Percentiles rank a stretch among this genome's conserved stretches.
Evolutionary conservation across 1,140 invertebrate species (phyloP).

Genomic region (Pseudobourletiella spinata): DNA sequence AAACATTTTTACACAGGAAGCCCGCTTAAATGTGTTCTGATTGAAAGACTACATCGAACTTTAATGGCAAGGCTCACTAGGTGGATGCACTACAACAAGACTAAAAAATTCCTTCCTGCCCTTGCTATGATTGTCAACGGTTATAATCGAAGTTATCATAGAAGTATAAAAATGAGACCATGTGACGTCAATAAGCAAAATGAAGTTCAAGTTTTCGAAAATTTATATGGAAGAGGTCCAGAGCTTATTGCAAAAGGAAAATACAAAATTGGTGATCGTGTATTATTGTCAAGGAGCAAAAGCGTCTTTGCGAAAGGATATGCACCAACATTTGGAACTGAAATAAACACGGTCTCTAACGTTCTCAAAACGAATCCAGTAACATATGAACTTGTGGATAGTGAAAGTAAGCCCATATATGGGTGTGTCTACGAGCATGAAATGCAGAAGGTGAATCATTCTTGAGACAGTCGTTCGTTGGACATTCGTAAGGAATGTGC

Average conservation of each 20-base stretch:
- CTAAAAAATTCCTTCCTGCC: not conserved
- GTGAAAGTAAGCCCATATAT: not conserved
- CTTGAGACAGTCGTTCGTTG: not conserved
- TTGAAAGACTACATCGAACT: conserved; percentile 10
- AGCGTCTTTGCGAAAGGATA: not conserved
- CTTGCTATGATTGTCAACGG: not conserved
- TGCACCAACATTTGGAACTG: not conserved
- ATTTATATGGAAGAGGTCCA: not conserved
- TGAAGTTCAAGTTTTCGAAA: not conserved
- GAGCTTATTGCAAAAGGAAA: not conserved
- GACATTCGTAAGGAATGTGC: not conserved
- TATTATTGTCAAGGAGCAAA: not conserved
- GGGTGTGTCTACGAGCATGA: not conserved
- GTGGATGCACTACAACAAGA: conserved; percentile 3
- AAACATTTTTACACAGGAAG: not conserved
- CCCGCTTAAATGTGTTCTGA: not conserved
- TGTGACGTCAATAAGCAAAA: conserved; percentile 5
- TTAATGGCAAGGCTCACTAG: not conserved
- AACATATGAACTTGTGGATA: not conserved
- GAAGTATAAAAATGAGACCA: not conserved
- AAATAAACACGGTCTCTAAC: not conserved
- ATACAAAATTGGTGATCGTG: not conserved
- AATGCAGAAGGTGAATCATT: not conserved
- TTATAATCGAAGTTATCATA: conserved; percentile 9
- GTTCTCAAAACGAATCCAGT: not conserved